Percentiles rank a stretch among this genome's conserved stretches.
Evolutionary conservation across 1,140 invertebrate species (phyloP).

Genomic region (Whitmania pigra): DNA sequence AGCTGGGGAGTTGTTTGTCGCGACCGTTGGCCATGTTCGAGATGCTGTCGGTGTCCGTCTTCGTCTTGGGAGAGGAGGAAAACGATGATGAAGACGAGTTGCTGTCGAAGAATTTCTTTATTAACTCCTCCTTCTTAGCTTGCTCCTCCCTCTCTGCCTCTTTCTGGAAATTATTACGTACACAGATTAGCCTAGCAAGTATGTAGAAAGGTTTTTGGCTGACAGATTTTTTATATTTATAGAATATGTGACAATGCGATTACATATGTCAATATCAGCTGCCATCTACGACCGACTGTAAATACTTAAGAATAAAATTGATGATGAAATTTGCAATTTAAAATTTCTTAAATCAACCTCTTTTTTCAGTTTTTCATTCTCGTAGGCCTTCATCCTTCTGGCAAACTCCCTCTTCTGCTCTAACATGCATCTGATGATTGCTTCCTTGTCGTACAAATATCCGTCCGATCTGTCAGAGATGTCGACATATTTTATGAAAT

Average conservation of each 20-base stretch:
- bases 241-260: no score
- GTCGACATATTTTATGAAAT: background rate
- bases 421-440: constrained; percentile 87
- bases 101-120: constrained; percentile 7
- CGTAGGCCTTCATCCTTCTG: constrained; percentile 79
- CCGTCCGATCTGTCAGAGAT: constrained; percentile 61
- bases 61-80: background rate
- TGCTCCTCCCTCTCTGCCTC: background rate
- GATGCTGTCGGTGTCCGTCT: constrained; percentile 25
- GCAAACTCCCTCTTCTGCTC: constrained; percentile 85
- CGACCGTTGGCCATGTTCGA: constrained; percentile 41
- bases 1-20: constrained; percentile 73
- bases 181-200: background rate
- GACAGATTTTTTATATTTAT: constrained; percentile 41
- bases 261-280: no score
- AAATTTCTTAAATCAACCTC: constrained; percentile 39
- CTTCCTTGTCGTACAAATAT: constrained; percentile 91
- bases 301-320: background rate
- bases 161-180: background rate
- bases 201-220: background rate
- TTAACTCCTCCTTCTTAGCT: constrained; percentile 7
- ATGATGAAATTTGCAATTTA: background rate
- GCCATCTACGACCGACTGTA: no score
- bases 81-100: background rate
- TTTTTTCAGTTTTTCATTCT: constrained; percentile 58